A percentile compares a stretch with the other conserved stretches of the same genome.
Conservation (phyloP, 2,113 vertebrate genomes). For the Hipposideros armiger region DNA sequence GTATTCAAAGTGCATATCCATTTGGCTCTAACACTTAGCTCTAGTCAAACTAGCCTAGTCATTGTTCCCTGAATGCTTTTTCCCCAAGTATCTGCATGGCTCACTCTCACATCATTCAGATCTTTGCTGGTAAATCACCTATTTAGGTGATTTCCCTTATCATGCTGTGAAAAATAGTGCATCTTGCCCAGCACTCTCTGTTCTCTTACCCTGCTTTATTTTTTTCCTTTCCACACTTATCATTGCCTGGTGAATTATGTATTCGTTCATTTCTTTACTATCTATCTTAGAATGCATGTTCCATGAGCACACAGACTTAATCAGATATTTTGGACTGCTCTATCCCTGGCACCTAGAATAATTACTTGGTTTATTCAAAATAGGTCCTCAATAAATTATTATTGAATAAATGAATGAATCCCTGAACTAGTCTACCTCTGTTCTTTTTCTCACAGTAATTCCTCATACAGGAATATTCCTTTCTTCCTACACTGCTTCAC, state of each 20-base stretch:
- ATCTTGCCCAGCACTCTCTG: background rate
- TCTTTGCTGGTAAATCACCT: background rate
- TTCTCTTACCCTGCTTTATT: background rate
- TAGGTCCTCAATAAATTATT: background rate
- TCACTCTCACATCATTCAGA: background rate
- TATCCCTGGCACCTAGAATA: background rate
- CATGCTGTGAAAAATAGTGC: background rate
- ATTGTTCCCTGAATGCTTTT: background rate
- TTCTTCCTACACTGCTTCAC: background rate
- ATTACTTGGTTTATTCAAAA: background rate
- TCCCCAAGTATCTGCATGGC: background rate
- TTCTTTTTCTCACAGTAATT: background rate
- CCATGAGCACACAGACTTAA: background rate
- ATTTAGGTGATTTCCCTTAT: background rate
- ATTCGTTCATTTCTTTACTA: background rate
- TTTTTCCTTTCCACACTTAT: background rate
- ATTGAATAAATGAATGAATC: conserved; percentile 1
- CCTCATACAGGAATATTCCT: background rate
- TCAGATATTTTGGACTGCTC: background rate
- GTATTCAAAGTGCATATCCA: background rate
- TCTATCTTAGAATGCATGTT: background rate
- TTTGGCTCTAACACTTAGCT: background rate
- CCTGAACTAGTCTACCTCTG: background rate
- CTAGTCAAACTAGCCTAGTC: background rate
- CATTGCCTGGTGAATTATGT: background rate